Conservation (phyloP, 2,797 vertebrate species). For the Phalloptychus januarius region DNA sequence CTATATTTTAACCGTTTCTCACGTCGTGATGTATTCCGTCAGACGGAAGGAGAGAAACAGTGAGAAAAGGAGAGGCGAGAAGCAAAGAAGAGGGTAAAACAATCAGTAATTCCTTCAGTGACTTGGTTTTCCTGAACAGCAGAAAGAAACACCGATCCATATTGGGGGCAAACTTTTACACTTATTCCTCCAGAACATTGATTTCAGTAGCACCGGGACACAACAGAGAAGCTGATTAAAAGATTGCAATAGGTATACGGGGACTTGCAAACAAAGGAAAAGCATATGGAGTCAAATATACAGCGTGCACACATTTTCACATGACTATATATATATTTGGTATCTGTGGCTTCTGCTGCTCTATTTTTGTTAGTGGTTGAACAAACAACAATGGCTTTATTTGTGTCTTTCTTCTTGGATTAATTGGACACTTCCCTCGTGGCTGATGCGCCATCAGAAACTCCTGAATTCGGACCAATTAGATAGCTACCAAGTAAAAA, state of each 20-base stretch:
- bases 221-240: constrained; percentile 71
- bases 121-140: constrained; percentile 33
- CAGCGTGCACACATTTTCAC: neutral
- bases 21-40: neutral
- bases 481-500: constrained; percentile 64
- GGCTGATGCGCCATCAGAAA: constrained; percentile 68
- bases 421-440: constrained; percentile 73
- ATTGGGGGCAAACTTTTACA: constrained; percentile 65
- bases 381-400: constrained; percentile 60
- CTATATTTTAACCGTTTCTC: constrained; percentile 14
- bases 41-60: constrained; percentile 8
- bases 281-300: constrained; percentile 13
- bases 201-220: constrained; percentile 57
- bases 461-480: constrained; percentile 75
- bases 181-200: constrained; percentile 69
- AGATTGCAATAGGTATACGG: constrained; percentile 61
- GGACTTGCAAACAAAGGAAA: constrained; percentile 45
- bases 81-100: constrained; percentile 53
- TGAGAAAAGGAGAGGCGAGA: constrained; percentile 8
- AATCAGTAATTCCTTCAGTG: constrained; percentile 58
- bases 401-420: constrained; percentile 49
- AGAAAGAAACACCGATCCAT: constrained; percentile 54
- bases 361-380: constrained; percentile 39
- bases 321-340: neutral
- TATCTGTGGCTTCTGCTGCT: constrained; percentile 19